Conservation (phyloP, 2,888 invertebrate genomes). For the Conops quadrifasciatus region DNA sequence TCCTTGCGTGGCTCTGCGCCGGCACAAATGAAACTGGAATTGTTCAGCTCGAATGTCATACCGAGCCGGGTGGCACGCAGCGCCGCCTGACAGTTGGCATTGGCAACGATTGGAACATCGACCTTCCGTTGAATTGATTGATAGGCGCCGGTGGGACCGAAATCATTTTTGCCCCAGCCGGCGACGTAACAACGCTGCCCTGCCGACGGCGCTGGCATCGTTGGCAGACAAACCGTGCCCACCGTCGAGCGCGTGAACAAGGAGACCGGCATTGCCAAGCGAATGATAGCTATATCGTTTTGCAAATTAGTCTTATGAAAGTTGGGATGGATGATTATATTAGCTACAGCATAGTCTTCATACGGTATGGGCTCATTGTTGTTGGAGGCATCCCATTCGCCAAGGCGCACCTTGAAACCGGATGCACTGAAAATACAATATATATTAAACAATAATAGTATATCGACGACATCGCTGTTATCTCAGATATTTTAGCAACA, state of each 20-base stretch:
- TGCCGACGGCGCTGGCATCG: conserved; percentile 62
- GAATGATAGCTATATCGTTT: conserved; percentile 83
- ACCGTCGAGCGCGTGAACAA: conserved; percentile 69
- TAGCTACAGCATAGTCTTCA: conserved; percentile 70
- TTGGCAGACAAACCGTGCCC: conserved; percentile 70
- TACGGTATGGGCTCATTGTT: conserved; percentile 73
- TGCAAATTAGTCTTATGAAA: conserved; percentile 77
- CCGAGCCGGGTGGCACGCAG: conserved; percentile 75
- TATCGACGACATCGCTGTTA: too few species aligned
- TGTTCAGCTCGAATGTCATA: conserved; percentile 70
- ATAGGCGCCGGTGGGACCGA: conserved; percentile 65
- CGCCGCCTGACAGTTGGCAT: conserved; percentile 72
- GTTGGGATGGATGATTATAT: conserved; percentile 71
- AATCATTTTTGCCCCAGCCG: conserved; percentile 90
- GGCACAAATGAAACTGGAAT: conserved; percentile 78
- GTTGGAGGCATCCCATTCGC: conserved; percentile 78
- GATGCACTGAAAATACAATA: conserved; percentile 48
- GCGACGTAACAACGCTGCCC: conserved; percentile 72
- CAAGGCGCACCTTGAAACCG: conserved; percentile 74
- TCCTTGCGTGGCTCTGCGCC: conserved; percentile 81
- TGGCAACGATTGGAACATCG: conserved; percentile 75
- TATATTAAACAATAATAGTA: too few species aligned
- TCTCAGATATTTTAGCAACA: background rate
- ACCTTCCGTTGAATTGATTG: conserved; percentile 78
- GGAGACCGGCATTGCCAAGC: conserved; percentile 71